Evolutionary conservation across 2,888 invertebrate genomes (phyloP).

Genomic region (Parasteatoda lunata): DNA sequence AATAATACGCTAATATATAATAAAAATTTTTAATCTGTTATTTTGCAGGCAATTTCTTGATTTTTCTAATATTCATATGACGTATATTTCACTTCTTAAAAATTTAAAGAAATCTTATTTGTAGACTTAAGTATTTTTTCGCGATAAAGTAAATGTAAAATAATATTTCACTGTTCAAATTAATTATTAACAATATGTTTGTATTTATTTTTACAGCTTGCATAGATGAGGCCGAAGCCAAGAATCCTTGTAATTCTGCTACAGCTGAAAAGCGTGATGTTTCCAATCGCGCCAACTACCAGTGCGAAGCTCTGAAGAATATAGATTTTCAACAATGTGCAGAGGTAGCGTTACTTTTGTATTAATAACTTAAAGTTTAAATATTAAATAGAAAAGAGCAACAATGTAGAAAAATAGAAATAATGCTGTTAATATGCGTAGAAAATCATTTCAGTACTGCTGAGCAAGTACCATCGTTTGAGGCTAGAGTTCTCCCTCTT

Average conservation of each 20-base stretch:
- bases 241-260: constrained; percentile 39
- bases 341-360: constrained; percentile 9
- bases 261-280: constrained; percentile 37
- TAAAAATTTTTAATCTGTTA: not conserved
- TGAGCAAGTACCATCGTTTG: too few relatives aligned
- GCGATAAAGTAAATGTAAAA: not conserved
- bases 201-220: constrained; percentile 26
- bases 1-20: not conserved
- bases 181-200: not conserved
- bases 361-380: not conserved
- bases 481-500: too few relatives aligned
- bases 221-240: constrained; percentile 23
- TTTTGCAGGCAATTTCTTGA: too few relatives aligned
- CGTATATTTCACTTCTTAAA: not conserved
- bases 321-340: constrained; percentile 29
- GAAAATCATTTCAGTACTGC: not conserved
- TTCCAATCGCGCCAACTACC: constrained; percentile 26
- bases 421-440: not conserved
- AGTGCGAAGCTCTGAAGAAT: constrained; percentile 39
- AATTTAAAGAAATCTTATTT: not conserved
- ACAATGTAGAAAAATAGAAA: not conserved
- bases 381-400: not conserved
- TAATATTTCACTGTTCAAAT: not conserved
- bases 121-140: not conserved
- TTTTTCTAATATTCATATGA: not conserved